Evolutionary conservation across 1,140 invertebrate genomes (phyloP).

Genomic region (Solenopsis invicta): DNA sequence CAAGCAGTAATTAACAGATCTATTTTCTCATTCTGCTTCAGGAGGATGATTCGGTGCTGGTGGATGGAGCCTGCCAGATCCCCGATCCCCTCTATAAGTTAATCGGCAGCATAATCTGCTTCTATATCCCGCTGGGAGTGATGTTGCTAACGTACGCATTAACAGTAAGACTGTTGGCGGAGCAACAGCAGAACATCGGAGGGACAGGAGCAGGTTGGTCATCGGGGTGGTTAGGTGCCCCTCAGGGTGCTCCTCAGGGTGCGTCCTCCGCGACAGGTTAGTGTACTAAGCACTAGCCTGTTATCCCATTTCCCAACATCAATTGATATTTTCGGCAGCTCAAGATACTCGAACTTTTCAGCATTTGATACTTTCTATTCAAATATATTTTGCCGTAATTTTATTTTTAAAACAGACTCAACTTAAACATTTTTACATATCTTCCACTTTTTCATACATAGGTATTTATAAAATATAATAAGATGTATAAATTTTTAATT

Average conservation of each 20-base stretch:
- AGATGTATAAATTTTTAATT: neutral
- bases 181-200: constrained; percentile 92
- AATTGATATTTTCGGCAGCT: neutral
- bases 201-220: constrained; percentile 88
- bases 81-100: constrained; percentile 96
- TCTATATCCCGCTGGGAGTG: constrained; percentile 97
- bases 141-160: constrained; percentile 98
- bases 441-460: neutral
- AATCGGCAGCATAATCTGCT: constrained; percentile 97
- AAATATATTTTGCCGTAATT: neutral
- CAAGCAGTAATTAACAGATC: constrained; percentile 43
- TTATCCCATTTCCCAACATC: neutral
- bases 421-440: neutral
- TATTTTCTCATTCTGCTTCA: constrained; percentile 83
- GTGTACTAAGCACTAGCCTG: constrained; percentile 74
- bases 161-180: constrained; percentile 94
- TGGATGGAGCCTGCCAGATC: constrained; percentile 94
- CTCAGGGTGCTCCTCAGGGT: constrained; percentile 85
- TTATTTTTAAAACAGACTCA: neutral
- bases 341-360: neutral
- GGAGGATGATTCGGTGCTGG: constrained; percentile 93
- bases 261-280: constrained; percentile 86
- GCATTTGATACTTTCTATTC: neutral
- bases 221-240: constrained; percentile 88
- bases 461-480: neutral